Conservation (phyloP, 2,888 invertebrate genomes). For the Nasonia oneida region DNA sequence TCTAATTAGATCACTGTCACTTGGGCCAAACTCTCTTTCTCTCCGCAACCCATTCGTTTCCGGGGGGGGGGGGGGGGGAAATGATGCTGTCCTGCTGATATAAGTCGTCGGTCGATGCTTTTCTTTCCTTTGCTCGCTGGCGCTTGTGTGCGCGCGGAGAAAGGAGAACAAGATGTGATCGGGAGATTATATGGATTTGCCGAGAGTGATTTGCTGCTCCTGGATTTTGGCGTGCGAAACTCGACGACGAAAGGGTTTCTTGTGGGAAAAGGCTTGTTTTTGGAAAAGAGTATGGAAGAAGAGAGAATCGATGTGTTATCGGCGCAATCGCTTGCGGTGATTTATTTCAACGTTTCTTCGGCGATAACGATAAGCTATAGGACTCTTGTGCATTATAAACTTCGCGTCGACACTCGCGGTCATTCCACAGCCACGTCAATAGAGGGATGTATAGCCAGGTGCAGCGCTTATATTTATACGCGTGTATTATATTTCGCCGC, state of each 20-base stretch:
- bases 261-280: not conserved
- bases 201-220: slow-evolving; percentile 28
- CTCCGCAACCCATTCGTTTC: slow-evolving; percentile 48
- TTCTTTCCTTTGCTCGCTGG: not conserved
- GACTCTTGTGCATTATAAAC: not conserved
- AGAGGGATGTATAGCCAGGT: slow-evolving; percentile 19
- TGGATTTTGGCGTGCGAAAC: slow-evolving; percentile 51
- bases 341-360: not conserved
- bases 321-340: not conserved
- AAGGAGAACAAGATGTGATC: not conserved
- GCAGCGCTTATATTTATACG: not conserved
- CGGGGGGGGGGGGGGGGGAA: not conserved
- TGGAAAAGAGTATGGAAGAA: not conserved
- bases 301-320: not conserved
- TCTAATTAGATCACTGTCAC: slow-evolving; percentile 62
- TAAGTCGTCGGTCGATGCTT: too few species aligned
- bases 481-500: slow-evolving; percentile 15
- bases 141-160: not conserved
- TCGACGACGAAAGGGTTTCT: slow-evolving; percentile 14
- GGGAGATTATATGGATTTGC: slow-evolving; percentile 41
- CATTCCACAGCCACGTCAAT: not conserved
- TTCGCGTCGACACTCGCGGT: not conserved
- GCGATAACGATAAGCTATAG: too few species aligned
- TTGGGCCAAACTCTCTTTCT: slow-evolving; percentile 2
- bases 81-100: too few species aligned